Evolutionary conservation across 2,888 invertebrate genomes (phyloP).

Genomic region (Achlya flavicornis): DNA sequence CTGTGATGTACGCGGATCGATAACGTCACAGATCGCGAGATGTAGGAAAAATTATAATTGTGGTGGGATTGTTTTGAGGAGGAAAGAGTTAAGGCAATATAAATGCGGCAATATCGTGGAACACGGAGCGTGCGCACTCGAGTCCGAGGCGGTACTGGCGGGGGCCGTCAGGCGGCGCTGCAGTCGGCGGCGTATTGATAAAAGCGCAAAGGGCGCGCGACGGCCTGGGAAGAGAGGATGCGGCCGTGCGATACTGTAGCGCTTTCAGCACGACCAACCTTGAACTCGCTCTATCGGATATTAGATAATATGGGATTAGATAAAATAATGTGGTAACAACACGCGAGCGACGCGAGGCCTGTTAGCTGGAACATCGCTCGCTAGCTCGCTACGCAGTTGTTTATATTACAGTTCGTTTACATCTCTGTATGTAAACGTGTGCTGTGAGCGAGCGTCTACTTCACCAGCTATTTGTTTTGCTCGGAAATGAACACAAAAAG

Average conservation of each 20-base stretch:
- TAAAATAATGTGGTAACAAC: conserved; percentile 53
- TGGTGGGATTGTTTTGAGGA: conserved; percentile 65
- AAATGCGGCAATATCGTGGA: conserved; percentile 70
- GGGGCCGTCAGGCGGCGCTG: conserved; percentile 70
- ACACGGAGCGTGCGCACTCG: conserved; percentile 77
- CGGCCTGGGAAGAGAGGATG: conserved; percentile 46
- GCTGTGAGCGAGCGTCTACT: conserved; percentile 14
- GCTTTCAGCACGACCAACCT: conserved; percentile 69
- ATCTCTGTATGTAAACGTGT: conserved; percentile 28
- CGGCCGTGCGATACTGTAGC: conserved; percentile 38
- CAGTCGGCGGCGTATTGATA: conserved; percentile 67
- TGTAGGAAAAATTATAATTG: conserved; percentile 45
- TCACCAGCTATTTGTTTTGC: neutral
- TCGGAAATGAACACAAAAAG: conserved; percentile 3
- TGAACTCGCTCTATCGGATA: conserved; percentile 74
- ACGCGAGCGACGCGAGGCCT: conserved; percentile 30
- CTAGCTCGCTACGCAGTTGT: conserved; percentile 30
- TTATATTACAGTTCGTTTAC: conserved; percentile 38
- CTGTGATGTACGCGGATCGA: conserved; percentile 24
- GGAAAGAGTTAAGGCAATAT: conserved; percentile 55
- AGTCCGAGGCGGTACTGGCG: conserved; percentile 62
- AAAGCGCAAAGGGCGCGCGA: conserved; percentile 72
- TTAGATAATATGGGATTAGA: conserved; percentile 67
- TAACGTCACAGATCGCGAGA: conserved; percentile 39
- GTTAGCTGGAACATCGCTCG: conserved; percentile 23